Evolutionary conservation across 64 coral and sea anemone species (phyloP), one percentile per base, ranked within the genome.

Genomic region (Montipora foliosa): DNA sequence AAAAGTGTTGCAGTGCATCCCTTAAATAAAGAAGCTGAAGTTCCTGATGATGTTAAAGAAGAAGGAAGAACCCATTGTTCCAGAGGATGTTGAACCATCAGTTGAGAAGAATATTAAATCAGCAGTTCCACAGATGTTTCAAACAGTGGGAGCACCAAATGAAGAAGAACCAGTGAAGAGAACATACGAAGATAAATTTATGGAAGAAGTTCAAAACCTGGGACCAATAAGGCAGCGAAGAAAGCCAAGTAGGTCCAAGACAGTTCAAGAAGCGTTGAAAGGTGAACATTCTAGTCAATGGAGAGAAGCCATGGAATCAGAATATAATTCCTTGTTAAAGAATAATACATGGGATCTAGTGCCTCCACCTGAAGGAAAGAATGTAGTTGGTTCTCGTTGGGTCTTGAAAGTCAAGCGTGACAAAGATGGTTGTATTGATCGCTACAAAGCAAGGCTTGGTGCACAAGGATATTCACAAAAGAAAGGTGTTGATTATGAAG

Each of bases 201-300:
- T 90, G 89, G 95, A 92, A 89, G 77, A 92, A 96, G 89, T 96
- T 67, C 74, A 78, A 92, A 58, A 93, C 62, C 51, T 91, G 47
- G 46, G 79, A 83, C 79, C 90, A 91, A 79, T 66, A 20, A 91
- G 90, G 70, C 47, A 91, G 80, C 64, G 67, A 74, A 83, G 90
- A 83, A 52, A 24, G 48, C 0, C 24, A 83, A 83, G 15, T 51
- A 91, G 46, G 68, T 90, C 69, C 77, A 96, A 83, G 37, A 75
- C 84, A 87, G 64, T 95, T 52, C 47, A 81, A 4, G 89, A 90
- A 79, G 90, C 90, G 2, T 82, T 91, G 49, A 91, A 83, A 62
- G 80, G 90, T 77, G 45, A 91, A 57, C 67, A 75, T 12, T 83
- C 66, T 47, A 44, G 5, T 58, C 90, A 59, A 55, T 91, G 90